Evolutionary conservation across 1,140 invertebrate species (phyloP).

Genomic region (Meloidogyne hapla): DNA sequence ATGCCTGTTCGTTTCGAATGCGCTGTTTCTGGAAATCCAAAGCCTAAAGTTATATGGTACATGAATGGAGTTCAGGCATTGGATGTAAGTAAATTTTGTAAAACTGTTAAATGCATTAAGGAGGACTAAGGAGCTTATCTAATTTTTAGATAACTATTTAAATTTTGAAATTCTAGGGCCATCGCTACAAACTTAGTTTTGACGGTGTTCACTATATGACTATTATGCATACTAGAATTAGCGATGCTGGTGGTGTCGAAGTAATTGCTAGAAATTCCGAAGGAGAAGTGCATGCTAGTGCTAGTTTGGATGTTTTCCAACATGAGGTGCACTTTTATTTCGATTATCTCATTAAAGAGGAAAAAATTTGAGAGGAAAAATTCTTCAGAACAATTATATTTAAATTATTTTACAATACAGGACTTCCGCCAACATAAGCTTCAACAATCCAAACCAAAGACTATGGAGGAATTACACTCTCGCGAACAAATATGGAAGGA

Average conservation of each 20-base stretch:
- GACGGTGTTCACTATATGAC: slow-evolving; percentile 62
- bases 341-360: too few relatives aligned
- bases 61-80: slow-evolving; percentile 62
- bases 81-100: slow-evolving; percentile 39
- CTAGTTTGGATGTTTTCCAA: slow-evolving; percentile 61
- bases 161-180: slow-evolving; percentile 45
- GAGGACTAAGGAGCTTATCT: not conserved
- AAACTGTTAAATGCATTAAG: slow-evolving; percentile 3
- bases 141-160: not conserved
- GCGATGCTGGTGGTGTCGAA: slow-evolving; percentile 60
- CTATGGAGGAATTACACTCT: slow-evolving; percentile 51
- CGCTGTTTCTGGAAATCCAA: slow-evolving; percentile 59
- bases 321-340: slow-evolving; percentile 10
- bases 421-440: slow-evolving; percentile 62
- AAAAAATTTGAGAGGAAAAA: too few relatives aligned
- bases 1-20: slow-evolving; percentile 63
- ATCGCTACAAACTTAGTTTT: slow-evolving; percentile 59
- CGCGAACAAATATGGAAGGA: slow-evolving; percentile 52
- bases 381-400: too few relatives aligned
- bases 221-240: slow-evolving; percentile 54
- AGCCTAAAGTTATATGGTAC: slow-evolving; percentile 62
- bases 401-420: slow-evolving; percentile 30
- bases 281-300: slow-evolving; percentile 54
- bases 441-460: slow-evolving; percentile 51
- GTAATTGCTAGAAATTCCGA: slow-evolving; percentile 59